Percentiles rank a stretch among this genome's conserved stretches.
phyloP scores from a whole-genome alignment of 2,113 vertebrate species.

The Ornithorhynchus anatinus region DNA sequence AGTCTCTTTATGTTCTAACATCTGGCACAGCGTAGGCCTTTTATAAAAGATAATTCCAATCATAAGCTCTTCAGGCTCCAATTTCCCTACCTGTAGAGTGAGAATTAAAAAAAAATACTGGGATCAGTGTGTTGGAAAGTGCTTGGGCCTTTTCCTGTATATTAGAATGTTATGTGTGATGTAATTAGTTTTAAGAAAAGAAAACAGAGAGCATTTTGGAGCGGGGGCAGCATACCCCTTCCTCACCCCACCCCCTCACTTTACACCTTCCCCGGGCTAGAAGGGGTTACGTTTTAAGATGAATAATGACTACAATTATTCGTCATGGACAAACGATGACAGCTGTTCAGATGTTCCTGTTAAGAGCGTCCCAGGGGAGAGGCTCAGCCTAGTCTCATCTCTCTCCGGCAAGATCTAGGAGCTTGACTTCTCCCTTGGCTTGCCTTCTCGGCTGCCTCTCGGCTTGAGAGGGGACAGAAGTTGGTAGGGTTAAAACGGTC shows the following conservation, averaged over 20 bases:
- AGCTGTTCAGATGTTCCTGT: constrained; percentile 57
- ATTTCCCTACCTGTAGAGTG: no score
- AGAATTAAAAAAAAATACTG: no score
- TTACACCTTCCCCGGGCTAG: constrained; percentile 35
- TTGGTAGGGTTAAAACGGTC: background rate
- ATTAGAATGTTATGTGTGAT: no score
- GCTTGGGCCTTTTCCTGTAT: no score
- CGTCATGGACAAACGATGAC: constrained; percentile 52
- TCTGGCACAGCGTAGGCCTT: no score
- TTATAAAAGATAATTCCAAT: no score
- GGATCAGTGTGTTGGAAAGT: no score
- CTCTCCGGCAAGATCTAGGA: constrained; percentile 13
- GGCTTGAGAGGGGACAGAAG: constrained; percentile 14
- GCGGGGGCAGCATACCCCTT: background rate
- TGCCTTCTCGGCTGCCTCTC: constrained; percentile 27
- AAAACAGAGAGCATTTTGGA: no score
- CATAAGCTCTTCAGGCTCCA: no score
- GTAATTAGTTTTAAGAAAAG: no score
- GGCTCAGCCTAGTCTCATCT: constrained; percentile 44
- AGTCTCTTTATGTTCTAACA: no score
- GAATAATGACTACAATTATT: constrained; percentile 57
- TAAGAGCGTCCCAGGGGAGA: constrained; percentile 54
- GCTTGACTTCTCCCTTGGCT: background rate
- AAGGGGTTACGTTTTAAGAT: constrained; percentile 41
- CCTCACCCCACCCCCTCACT: background rate